Percentiles rank a stretch among this genome's conserved stretches.
phyloP scores from a whole-genome alignment of 2,888 invertebrate genomes.

The Cerceris rybyensis region DNA sequence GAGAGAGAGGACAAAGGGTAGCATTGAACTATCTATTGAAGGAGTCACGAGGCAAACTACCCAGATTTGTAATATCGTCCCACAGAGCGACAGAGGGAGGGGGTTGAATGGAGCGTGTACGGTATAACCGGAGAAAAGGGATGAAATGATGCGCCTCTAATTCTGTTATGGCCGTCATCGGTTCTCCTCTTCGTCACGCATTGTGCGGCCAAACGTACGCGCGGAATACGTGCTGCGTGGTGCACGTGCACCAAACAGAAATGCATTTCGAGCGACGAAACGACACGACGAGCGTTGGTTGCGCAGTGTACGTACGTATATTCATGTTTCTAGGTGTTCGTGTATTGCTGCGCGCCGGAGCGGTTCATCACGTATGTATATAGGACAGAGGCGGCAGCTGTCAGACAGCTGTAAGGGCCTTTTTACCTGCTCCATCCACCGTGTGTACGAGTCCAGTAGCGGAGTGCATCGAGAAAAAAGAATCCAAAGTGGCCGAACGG shows the following conservation, averaged over 20 bases:
- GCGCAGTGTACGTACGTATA: slow-evolving; percentile 17
- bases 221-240: slow-evolving; percentile 22
- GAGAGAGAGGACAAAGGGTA: slow-evolving; percentile 22
- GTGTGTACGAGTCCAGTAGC: slow-evolving; percentile 69
- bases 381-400: slow-evolving; percentile 82
- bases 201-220: slow-evolving; percentile 52
- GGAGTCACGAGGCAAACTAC: slow-evolving; percentile 48
- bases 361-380: slow-evolving; percentile 79
- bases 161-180: slow-evolving; percentile 75
- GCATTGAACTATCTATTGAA: slow-evolving; percentile 20
- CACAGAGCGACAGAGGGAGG: slow-evolving; percentile 14
- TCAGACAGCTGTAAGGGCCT: slow-evolving; percentile 81
- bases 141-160: slow-evolving; percentile 78
- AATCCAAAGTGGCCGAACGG: slow-evolving; percentile 45
- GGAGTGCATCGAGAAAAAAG: slow-evolving; percentile 64
- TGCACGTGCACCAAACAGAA: slow-evolving; percentile 63
- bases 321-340: slow-evolving; percentile 16
- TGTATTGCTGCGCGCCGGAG: slow-evolving; percentile 57
- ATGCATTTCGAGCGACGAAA: slow-evolving; percentile 46
- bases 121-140: slow-evolving; percentile 70
- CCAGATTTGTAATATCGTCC: slow-evolving; percentile 60
- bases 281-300: background rate
- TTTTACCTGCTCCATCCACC: slow-evolving; percentile 79
- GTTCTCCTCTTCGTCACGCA: slow-evolving; percentile 49
- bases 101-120: too few relatives aligned